Conservation (phyloP, 2,797 vertebrate genomes). For the Sebastes dallii region DNA sequence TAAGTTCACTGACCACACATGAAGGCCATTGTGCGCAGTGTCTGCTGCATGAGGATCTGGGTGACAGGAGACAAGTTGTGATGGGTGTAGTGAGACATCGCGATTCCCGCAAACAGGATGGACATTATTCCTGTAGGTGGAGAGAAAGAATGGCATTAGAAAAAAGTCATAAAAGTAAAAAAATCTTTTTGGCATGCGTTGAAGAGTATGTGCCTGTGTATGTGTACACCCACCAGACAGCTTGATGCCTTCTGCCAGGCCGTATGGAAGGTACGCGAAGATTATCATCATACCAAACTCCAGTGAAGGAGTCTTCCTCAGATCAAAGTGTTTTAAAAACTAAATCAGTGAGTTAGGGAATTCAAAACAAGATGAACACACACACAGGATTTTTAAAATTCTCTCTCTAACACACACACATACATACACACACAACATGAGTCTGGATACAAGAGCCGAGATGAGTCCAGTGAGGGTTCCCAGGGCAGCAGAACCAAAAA, state of each 20-base stretch:
- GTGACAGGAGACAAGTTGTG: conserved; percentile 98
- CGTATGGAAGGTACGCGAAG: conserved; percentile 97
- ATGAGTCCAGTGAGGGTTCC: conserved; percentile 98
- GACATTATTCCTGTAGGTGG: conserved; percentile 93
- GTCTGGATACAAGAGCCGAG: conserved; percentile 95
- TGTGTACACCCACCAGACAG: conserved; percentile 87
- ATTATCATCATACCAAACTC: conserved; percentile 99
- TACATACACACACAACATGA: not conserved
- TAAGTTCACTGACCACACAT: conserved; percentile 89
- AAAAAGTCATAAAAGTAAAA: not conserved
- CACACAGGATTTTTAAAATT: not conserved
- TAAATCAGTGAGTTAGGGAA: conserved; percentile 68
- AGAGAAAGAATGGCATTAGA: not conserved
- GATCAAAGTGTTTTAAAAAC: conserved; percentile 93
- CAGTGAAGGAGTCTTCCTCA: conserved; percentile 96
- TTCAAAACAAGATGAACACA: conserved; percentile 2
- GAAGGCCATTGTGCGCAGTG: conserved; percentile 94
- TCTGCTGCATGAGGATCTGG: conserved; percentile 99
- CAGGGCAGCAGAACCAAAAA: conserved; percentile 96
- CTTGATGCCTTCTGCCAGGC: conserved; percentile 95
- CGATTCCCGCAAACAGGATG: conserved; percentile 97
- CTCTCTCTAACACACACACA: not conserved
- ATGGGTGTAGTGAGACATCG: conserved; percentile 99
- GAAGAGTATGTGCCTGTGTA: not conserved
- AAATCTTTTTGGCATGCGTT: not conserved